Evolutionary conservation across 2,113 vertebrate species (phyloP).

Genomic region (Syngnathus floridae): DNA sequence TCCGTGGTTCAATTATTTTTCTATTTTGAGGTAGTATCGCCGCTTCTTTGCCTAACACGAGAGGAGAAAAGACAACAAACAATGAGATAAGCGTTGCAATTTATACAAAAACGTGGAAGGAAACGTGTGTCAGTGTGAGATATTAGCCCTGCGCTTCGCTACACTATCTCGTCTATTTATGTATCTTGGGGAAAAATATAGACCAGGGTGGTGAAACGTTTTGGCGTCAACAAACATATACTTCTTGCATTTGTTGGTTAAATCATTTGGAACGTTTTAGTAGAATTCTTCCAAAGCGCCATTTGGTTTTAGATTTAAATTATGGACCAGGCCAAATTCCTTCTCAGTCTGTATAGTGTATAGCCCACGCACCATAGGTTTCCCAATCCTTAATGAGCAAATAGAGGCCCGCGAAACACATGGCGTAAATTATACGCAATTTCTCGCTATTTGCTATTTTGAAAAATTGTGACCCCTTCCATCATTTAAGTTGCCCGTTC

Average conservation of each 20-base stretch:
- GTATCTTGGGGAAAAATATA: not conserved
- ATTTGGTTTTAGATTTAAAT: not conserved
- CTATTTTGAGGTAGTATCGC: conserved; percentile 77
- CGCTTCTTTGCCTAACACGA: conserved; percentile 48
- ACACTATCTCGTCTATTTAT: not conserved
- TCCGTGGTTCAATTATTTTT: conserved; percentile 56
- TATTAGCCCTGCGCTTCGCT: not conserved
- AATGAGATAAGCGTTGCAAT: conserved; percentile 16
- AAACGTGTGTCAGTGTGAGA: not conserved
- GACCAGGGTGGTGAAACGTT: not conserved
- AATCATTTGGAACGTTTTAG: not conserved
- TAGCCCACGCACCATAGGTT: too few species aligned
- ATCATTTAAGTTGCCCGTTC: not conserved
- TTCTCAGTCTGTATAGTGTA: too few species aligned
- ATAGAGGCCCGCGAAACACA: too few species aligned
- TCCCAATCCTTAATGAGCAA: too few species aligned
- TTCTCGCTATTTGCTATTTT: too few species aligned
- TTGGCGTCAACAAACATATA: not conserved
- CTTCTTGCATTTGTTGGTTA: not conserved
- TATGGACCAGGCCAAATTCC: too few species aligned
- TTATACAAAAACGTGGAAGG: not conserved
- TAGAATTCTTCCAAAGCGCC: not conserved
- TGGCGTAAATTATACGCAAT: too few species aligned
- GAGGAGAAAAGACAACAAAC: conserved; percentile 3
- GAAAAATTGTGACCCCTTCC: not conserved